A percentile compares a stretch with the other conserved stretches of the same genome.
phyloP scores from a whole-genome alignment of 2,888 invertebrate species.

The Formica aserva region DNA sequence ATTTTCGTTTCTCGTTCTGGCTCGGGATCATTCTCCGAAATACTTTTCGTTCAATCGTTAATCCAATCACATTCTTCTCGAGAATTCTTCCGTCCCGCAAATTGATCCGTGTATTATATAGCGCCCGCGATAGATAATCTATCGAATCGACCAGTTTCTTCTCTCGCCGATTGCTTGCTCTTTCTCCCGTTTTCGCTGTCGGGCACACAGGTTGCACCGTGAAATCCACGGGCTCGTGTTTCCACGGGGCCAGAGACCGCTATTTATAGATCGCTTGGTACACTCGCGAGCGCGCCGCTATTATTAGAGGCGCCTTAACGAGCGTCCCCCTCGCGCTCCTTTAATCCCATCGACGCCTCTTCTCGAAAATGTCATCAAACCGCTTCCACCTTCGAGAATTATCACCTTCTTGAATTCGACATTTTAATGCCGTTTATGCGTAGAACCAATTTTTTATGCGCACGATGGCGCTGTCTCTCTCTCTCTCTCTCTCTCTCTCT shows the following conservation, averaged over 20 bases:
- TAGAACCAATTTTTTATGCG: not conserved
- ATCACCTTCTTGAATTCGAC: constrained; percentile 11
- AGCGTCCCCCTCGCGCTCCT: constrained; percentile 65
- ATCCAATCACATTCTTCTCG: not conserved
- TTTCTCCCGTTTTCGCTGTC: constrained; percentile 40
- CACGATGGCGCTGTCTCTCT: not conserved
- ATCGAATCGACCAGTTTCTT: not conserved
- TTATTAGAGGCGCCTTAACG: constrained; percentile 79
- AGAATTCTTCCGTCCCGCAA: not conserved
- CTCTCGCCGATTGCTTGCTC: constrained; percentile 42
- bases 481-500: not conserved
- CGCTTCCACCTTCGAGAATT: constrained; percentile 30
- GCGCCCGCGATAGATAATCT: not conserved
- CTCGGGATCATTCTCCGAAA: not conserved
- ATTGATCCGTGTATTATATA: not conserved
- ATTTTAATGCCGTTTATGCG: not conserved
- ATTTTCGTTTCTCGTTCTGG: not conserved
- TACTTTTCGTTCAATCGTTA: not conserved
- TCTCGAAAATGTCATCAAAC: constrained; percentile 33
- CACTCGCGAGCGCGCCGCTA: constrained; percentile 76
- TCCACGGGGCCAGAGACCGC: constrained; percentile 74
- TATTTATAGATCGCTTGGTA: constrained; percentile 77
- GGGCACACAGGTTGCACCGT: constrained; percentile 75
- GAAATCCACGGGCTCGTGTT: constrained; percentile 77
- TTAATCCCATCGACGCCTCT: constrained; percentile 51